Base-by-base conservation (phyloP, 2,797 vertebrate genomes). In the Hafferia zeledoni region DNA sequence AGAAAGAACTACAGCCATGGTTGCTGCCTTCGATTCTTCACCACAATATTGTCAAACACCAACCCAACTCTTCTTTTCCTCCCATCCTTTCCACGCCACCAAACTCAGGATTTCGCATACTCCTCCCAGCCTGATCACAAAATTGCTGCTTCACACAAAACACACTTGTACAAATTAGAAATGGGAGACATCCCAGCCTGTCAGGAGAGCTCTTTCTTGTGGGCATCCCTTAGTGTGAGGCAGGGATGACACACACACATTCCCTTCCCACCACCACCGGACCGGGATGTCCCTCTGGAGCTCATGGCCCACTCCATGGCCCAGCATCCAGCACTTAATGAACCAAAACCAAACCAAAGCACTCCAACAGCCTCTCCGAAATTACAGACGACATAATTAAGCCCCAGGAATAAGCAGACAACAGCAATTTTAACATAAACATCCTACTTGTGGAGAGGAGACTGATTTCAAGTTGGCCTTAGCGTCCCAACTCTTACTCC, bases 351-450 rank as follows among this genome's bases (percentile, higher is more conserved):
- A 57, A 63, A 89, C 56, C 64, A 39, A 64, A 96, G 68, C 82
- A 33, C 77, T 94, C 81, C 90, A 59, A 85, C 60, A 13, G 9
- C 31, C 82, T 83, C 79, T 87, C 67, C 56, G 67, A 92, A 96
- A 95, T 53, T 64, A 91, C 28, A 11, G 94, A 83, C 94, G 72
- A 76, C 39, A 1, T 28, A 81, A 89, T 91, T 77, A 95, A 50
- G 70, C 82, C 47, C 68, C 86, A 95, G 56, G 87, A 90, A 75
- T 22, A 77, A 90, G 91, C 41, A 77, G 43, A 93, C 82, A 95
- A 94, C 30, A 93, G 74, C 85, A 24, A 85, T 96, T 95, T 83
- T 61, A 91, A 93, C 31, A 89, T 31, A 96, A 85, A 86, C 94
- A 90, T 59, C 78, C 63, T 72, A 75, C 69, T 75, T 23, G 23